These are phyloP conservation scores for Chiloscyllium plagiosum DNA, from an alignment of 2,113 vertebrate species.

Conservation along the genomic window DNA sequence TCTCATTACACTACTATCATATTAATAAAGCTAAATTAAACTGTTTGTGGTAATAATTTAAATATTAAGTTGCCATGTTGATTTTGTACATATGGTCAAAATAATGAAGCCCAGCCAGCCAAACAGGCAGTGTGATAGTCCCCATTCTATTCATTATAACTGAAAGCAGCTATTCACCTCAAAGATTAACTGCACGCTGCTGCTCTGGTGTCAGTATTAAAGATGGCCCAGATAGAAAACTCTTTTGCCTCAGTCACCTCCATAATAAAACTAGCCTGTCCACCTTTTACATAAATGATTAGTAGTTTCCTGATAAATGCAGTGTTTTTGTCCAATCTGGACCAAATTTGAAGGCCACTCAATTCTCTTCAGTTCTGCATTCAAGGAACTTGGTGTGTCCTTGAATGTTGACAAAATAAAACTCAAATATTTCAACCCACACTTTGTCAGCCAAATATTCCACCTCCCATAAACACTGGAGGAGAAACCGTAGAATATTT, in stretches of 20 bases:
- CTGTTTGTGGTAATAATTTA: slow-evolving; percentile 14
- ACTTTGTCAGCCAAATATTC: background rate
- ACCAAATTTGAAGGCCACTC: background rate
- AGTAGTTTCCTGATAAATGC: background rate
- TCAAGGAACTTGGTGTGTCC: background rate
- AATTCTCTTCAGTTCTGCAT: background rate
- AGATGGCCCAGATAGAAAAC: background rate
- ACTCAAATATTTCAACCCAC: background rate
- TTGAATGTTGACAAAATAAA: background rate
- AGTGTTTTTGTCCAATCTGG: background rate
- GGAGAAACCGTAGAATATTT: background rate
- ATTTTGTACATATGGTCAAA: background rate
- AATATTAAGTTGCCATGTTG: background rate
- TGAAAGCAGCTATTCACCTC: too few species aligned
- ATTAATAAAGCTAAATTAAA: background rate
- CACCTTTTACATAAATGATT: background rate
- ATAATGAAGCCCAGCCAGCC: too few species aligned
- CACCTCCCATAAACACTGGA: background rate
- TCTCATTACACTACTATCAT: background rate
- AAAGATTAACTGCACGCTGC: too few species aligned
- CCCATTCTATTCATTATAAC: too few species aligned
- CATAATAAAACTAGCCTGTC: background rate
- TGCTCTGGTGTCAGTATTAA: too few species aligned
- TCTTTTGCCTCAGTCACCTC: background rate
- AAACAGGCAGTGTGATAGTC: too few species aligned